A percentile compares a stretch with the other conserved stretches of the same genome.
phyloP scores from a whole-genome alignment of 2,797 vertebrate species.

The Brotula barbata region DNA sequence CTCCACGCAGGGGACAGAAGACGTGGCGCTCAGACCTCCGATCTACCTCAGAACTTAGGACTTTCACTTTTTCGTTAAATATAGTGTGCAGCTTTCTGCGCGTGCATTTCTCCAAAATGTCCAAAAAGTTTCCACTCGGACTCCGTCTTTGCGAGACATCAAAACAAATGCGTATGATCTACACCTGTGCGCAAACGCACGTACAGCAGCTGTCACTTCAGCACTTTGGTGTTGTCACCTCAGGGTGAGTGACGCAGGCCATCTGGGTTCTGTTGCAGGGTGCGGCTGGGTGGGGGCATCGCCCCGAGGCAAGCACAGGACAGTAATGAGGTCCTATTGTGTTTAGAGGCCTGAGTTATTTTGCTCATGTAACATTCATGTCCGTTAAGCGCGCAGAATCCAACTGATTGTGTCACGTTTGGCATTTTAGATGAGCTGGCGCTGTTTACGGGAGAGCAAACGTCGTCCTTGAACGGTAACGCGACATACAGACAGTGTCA shows the following conservation, averaged over 20 bases:
- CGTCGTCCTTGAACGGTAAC: too few relatives aligned
- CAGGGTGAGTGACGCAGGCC: slow-evolving; percentile 50
- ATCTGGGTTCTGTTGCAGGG: slow-evolving; percentile 51
- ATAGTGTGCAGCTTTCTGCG: too few relatives aligned
- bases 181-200: background rate
- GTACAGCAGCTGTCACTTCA: slow-evolving; percentile 35
- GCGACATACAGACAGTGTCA: too few relatives aligned
- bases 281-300: slow-evolving; percentile 25
- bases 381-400: background rate
- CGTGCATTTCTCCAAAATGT: background rate
- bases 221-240: slow-evolving; percentile 32
- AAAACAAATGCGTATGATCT: background rate
- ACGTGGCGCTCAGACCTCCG: too few relatives aligned
- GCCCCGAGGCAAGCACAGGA: slow-evolving; percentile 16
- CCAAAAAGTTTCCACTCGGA: background rate
- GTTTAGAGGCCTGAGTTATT: background rate
- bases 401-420: too few relatives aligned
- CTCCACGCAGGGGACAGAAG: too few relatives aligned
- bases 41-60: too few relatives aligned
- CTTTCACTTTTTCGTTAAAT: too few relatives aligned
- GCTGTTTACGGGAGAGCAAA: too few relatives aligned
- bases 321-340: slow-evolving; percentile 8
- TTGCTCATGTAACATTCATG: slow-evolving; percentile 18
- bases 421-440: too few relatives aligned
- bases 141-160: background rate